These are phyloP conservation scores for Pluvialis apricaria DNA, from an alignment of 2,113 vertebrate species.

Conservation along the genomic window DNA sequence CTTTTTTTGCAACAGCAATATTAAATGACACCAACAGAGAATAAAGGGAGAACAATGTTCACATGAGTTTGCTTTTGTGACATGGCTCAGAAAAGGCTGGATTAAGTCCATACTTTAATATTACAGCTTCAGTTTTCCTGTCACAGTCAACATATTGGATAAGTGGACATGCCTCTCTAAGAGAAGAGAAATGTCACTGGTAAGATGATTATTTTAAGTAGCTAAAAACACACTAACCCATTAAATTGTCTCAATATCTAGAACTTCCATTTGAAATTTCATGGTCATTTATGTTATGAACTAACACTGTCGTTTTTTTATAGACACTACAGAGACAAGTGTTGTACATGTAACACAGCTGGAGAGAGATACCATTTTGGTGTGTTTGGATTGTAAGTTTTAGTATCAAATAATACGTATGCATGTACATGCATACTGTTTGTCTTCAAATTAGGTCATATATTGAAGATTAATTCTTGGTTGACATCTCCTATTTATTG, in stretches of 20 bases:
- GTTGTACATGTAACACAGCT: slow-evolving; percentile 96
- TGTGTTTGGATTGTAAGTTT: slow-evolving; percentile 95
- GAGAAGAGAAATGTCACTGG: neutral
- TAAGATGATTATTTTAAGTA: neutral
- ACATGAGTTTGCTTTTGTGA: neutral
- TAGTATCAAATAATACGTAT: neutral
- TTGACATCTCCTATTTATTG: slow-evolving; percentile 7
- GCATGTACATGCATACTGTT: neutral
- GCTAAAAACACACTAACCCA: neutral
- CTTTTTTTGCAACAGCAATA: neutral
- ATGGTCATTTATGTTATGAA: neutral
- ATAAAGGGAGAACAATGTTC: neutral
- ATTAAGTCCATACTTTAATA: neutral
- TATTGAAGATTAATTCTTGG: neutral
- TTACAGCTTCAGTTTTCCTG: slow-evolving; percentile 16
- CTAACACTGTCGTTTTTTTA: slow-evolving; percentile 38
- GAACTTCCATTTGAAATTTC: neutral
- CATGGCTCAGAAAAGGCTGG: neutral
- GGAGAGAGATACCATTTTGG: slow-evolving; percentile 96
- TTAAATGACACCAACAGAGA: neutral
- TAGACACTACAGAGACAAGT: slow-evolving; percentile 91
- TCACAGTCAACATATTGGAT: slow-evolving; percentile 4
- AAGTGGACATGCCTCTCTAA: neutral
- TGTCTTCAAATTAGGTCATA: neutral
- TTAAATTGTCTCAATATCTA: neutral